Percentiles rank a stretch among this genome's conserved stretches.
Evolutionary conservation across 2,113 vertebrate species (phyloP).

Genomic region (Paradisaea rubra): DNA sequence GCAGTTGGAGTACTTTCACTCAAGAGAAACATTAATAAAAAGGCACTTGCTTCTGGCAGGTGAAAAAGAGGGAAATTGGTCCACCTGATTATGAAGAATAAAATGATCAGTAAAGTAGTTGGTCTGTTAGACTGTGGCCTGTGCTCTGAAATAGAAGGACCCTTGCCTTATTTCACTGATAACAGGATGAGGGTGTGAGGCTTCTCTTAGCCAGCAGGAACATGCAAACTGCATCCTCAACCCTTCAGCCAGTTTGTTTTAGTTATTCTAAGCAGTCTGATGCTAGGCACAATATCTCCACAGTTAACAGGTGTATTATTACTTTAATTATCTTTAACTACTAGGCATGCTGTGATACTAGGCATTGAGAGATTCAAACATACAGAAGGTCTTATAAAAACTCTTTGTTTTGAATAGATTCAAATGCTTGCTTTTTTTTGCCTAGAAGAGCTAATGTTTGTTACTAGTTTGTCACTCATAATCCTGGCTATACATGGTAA

Average conservation of each 20-base stretch:
- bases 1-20: neutral
- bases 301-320: conserved; percentile 36
- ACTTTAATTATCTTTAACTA: conserved; percentile 56
- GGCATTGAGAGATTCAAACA: conserved; percentile 43
- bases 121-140: neutral
- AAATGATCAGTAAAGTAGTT: neutral
- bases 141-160: neutral
- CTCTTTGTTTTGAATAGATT: neutral
- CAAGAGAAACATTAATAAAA: neutral
- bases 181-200: neutral
- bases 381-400: neutral
- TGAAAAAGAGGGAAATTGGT: neutral
- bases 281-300: neutral
- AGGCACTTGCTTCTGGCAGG: neutral
- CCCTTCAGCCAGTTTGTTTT: conserved; percentile 1
- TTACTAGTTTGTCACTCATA: neutral
- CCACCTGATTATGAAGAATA: neutral
- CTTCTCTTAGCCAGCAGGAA: conserved; percentile 19
- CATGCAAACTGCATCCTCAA: neutral
- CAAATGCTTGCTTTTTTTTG: conserved; percentile 3
- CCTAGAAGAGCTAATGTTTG: neutral
- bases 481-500: neutral
- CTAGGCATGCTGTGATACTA: conserved; percentile 35
- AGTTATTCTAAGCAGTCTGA: conserved; percentile 22
- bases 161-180: neutral